Evolutionary conservation across 2,888 invertebrate genomes (phyloP).

Genomic region (Philopedon plagiatum): DNA sequence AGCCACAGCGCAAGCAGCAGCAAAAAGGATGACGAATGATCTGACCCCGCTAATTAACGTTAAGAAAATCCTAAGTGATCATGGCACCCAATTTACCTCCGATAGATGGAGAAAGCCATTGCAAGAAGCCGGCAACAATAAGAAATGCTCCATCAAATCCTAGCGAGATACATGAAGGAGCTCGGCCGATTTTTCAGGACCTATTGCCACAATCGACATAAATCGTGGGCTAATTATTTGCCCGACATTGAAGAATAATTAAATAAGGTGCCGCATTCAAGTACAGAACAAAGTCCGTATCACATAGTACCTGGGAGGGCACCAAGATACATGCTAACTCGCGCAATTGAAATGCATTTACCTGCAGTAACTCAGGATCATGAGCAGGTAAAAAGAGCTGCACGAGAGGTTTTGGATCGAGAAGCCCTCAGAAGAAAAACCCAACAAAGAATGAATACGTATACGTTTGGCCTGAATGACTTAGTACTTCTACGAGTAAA

Average conservation of each 20-base stretch:
- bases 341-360: not conserved
- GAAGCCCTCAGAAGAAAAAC: not conserved
- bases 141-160: conserved; percentile 48
- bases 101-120: conserved; percentile 44
- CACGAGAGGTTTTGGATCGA: not conserved
- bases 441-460: not conserved
- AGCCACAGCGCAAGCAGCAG: conserved; percentile 19
- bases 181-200: conserved; percentile 8
- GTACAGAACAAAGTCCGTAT: not conserved
- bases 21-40: conserved; percentile 1
- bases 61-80: conserved; percentile 28
- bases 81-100: conserved; percentile 54
- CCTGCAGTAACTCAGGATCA: not conserved
- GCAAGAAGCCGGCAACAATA: conserved; percentile 20
- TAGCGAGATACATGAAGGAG: conserved; percentile 32
- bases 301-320: not conserved
- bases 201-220: conserved; percentile 16
- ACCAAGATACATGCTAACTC: not conserved
- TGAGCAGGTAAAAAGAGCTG: not conserved
- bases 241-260: conserved; percentile 4
- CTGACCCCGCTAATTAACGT: not conserved
- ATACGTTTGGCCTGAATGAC: not conserved
- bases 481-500: conserved; percentile 3
- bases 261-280: conserved; percentile 3
- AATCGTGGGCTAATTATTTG: conserved; percentile 14